Evolutionary conservation across 2,888 invertebrate species (phyloP), one percentile per base, ranked within the genome.

Genomic region (Cantharis flavilabris): DNA sequence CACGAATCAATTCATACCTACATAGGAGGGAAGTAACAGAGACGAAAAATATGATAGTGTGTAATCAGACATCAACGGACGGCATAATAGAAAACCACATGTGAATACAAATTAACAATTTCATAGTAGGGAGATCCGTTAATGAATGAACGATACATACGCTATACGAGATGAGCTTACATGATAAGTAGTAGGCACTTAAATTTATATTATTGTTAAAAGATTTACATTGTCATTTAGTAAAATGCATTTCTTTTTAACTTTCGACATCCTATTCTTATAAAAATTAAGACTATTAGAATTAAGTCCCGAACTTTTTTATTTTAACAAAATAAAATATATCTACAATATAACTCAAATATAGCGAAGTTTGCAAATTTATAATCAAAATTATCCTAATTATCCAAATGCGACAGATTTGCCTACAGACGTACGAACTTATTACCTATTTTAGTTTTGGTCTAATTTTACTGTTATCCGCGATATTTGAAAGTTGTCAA

Each of bases 21-120:
- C 75, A 81, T 79, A 81, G 82, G 80, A 76, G 74, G 82, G 80
- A 75, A 74, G 80, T 79, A 82, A 88, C 81, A 81, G 84, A 85
- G 87, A 88, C 84, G 84, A 87, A 87, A 88, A 88, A 87, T 88
- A 88, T 88, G 88, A 88, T 87, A 88, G 87, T 88, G 86, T 87
- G 87, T 87, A 88, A 88, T 88, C 88, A 87, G 87, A 86, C 87
- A 87, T 86, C 87, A 85, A 84, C 85, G 85, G 85, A 85, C 85
- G 86, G 86, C 83, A 86, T 85, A 84, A 85, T 85, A 85, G 82
- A 82, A 83, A 80, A 86, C 86, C 80, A 80, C 84, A 83, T 81
- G 81, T 80, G 87, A 86, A 88, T 88, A 87, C 86, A 86, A 86
- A 87, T 86, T 82, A 76, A 67, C 70, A 73, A 69, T 71, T 78